Conservation (phyloP, 2,113 vertebrate species). For the Tachycineta bicolor region DNA sequence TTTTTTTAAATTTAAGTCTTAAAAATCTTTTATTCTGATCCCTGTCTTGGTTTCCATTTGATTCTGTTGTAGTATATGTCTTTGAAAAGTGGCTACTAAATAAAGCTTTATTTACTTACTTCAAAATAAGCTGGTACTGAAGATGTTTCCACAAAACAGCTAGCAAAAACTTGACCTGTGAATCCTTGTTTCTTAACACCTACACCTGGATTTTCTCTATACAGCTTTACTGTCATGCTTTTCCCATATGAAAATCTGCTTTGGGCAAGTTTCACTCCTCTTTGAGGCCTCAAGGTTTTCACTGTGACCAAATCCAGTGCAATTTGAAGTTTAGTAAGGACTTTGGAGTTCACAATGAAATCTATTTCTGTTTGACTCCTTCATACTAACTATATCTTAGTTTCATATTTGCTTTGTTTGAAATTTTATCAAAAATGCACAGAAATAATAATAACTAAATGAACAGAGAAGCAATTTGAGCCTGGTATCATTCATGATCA, state of each 20-base stretch:
- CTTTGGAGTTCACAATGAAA: not conserved
- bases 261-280: not conserved
- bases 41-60: not conserved
- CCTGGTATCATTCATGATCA: not conserved
- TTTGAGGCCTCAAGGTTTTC: not conserved
- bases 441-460: not conserved
- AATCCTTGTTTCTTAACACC: not conserved
- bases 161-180: not conserved
- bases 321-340: not conserved
- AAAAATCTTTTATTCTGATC: not conserved
- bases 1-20: not conserved
- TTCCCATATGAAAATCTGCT: not conserved
- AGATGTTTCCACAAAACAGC: not conserved
- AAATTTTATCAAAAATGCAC: not conserved
- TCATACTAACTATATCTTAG: not conserved
- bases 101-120: not conserved
- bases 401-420: not conserved
- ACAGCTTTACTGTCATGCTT: not conserved
- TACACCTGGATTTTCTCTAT: not conserved
- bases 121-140: not conserved
- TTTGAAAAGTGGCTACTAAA: not conserved
- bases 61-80: not conserved
- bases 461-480: not conserved
- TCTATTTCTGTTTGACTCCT: not conserved
- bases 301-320: not conserved